Conservation (phyloP, 2,888 invertebrate genomes). For the Macaria liturata region DNA sequence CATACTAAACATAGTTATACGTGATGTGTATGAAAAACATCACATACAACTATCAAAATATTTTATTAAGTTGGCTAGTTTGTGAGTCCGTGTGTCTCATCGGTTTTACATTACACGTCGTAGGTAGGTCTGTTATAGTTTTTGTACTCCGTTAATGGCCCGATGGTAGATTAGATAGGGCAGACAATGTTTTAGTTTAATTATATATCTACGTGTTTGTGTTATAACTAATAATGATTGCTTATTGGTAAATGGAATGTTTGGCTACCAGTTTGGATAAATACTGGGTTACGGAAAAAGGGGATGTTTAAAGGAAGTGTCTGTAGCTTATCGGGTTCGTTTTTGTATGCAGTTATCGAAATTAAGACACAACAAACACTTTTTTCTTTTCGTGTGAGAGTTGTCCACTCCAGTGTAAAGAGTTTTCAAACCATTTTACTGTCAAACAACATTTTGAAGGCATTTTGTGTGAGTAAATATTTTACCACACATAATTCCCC, state of each 20-base stretch:
- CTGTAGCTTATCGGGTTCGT: too few relatives aligned
- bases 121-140: slow-evolving; percentile 58
- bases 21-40: too few relatives aligned
- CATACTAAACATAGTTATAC: too few relatives aligned
- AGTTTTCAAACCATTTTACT: too few relatives aligned
- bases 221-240: slow-evolving; percentile 32
- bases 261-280: slow-evolving; percentile 14
- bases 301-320: background rate
- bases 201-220: slow-evolving; percentile 54
- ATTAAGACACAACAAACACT: background rate
- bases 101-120: slow-evolving; percentile 52
- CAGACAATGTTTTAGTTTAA: slow-evolving; percentile 77
- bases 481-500: too few relatives aligned
- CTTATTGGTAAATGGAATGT: slow-evolving; percentile 28
- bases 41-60: too few relatives aligned
- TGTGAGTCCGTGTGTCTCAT: slow-evolving; percentile 47
- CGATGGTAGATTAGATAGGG: slow-evolving; percentile 75
- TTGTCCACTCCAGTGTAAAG: too few relatives aligned
- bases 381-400: too few relatives aligned
- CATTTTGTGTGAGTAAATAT: too few relatives aligned
- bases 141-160: slow-evolving; percentile 76
- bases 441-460: too few relatives aligned
- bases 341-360: too few relatives aligned
- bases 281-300: slow-evolving; percentile 1
- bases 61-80: slow-evolving; percentile 18